Conservation (phyloP, 2,797 vertebrate species). For the Sus cebifrons region DNA sequence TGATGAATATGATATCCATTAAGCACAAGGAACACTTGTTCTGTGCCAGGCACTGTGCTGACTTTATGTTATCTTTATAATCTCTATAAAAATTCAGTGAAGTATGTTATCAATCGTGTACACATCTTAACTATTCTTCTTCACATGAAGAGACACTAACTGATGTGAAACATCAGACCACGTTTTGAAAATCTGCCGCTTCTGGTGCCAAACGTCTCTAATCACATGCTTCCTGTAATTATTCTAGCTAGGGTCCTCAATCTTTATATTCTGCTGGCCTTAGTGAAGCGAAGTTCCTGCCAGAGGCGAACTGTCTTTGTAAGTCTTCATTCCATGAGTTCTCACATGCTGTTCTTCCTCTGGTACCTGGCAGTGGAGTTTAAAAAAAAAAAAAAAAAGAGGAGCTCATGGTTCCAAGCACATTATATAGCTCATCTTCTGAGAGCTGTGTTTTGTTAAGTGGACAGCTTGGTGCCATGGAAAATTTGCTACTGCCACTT, state of each 20-base stretch:
- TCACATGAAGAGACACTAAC: slow-evolving; percentile 20
- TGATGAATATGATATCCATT: background rate
- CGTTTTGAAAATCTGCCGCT: background rate
- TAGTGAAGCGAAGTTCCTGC: slow-evolving; percentile 37
- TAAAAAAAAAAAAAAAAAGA: background rate
- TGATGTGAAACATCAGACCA: background rate
- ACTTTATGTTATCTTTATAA: background rate
- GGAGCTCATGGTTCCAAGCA: background rate
- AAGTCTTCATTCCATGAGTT: background rate
- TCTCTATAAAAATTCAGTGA: background rate
- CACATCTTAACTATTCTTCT: slow-evolving; percentile 5
- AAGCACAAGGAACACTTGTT: background rate
- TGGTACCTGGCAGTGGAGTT: background rate
- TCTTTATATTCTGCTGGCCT: background rate
- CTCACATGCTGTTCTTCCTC: background rate
- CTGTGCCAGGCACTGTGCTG: background rate
- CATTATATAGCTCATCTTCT: background rate
- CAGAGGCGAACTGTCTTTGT: background rate
- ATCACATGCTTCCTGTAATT: background rate
- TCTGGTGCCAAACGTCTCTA: background rate
- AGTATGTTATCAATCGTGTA: background rate
- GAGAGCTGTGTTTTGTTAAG: background rate
- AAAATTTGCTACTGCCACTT: background rate
- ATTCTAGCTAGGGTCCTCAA: background rate
- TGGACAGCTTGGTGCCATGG: background rate